These are phyloP conservation scores for Hepsetus odoe DNA, from an alignment of 2,113 vertebrate genomes.

Conservation along the genomic window DNA sequence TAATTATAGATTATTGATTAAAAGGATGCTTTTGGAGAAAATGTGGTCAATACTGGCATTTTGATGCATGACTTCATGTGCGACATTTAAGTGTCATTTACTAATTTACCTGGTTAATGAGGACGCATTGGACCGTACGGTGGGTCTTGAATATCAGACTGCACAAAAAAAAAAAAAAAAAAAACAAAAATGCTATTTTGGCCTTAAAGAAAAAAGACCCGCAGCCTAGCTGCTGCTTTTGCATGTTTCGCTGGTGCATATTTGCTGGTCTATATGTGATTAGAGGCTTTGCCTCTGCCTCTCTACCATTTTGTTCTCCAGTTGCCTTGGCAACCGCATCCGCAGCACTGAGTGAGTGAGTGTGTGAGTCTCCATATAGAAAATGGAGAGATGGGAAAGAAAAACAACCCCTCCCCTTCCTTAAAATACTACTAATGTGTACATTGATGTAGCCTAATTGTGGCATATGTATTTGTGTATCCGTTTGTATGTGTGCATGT, in stretches of 20 bases:
- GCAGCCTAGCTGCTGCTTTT: neutral
- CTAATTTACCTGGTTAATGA: neutral
- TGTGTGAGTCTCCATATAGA: constrained; percentile 55
- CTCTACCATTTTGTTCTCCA: constrained; percentile 77
- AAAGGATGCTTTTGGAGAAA: neutral
- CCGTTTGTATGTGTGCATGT: no score
- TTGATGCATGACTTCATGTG: neutral
- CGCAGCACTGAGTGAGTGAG: constrained; percentile 71
- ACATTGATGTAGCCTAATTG: neutral
- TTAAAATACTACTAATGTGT: constrained; percentile 40
- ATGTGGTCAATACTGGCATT: no score
- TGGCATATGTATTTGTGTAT: neutral
- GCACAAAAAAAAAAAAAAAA: neutral
- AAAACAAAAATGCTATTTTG: neutral
- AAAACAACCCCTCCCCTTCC: constrained; percentile 24
- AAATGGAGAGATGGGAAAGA: constrained; percentile 60
- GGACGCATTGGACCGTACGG: neutral
- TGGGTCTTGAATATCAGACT: neutral
- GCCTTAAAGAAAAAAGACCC: neutral
- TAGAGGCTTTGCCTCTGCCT: constrained; percentile 58
- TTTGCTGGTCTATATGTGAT: constrained; percentile 75
- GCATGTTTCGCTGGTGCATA: constrained; percentile 61
- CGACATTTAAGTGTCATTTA: neutral
- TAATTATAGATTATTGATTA: neutral
- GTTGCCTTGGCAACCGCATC: constrained; percentile 92